Percentiles rank a stretch among this genome's conserved stretches.
phyloP scores from a whole-genome alignment of 2,113 vertebrate genomes.

The Scalopus aquaticus region DNA sequence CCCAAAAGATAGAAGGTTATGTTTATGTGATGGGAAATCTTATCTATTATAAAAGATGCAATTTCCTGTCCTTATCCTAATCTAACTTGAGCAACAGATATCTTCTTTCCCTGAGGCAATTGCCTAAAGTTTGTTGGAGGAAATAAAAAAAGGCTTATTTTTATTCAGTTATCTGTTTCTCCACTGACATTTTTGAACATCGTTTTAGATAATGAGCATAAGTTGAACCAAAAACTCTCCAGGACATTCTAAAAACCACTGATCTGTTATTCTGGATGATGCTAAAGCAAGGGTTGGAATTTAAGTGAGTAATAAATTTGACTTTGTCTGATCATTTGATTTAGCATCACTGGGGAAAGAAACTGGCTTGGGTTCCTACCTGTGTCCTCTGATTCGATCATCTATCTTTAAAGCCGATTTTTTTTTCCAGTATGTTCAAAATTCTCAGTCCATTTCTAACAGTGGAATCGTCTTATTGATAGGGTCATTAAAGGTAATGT shows the following conservation, averaged over 20 bases:
- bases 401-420: neutral
- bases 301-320: neutral
- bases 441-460: neutral
- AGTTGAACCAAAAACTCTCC: constrained; percentile 12
- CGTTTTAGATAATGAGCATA: neutral
- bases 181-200: constrained; percentile 49
- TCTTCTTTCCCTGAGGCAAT: constrained; percentile 39
- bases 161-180: constrained; percentile 64
- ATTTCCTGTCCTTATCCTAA: constrained; percentile 79
- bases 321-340: constrained; percentile 3
- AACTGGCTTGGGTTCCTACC: neutral
- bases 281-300: neutral
- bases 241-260: constrained; percentile 34
- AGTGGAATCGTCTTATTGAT: neutral
- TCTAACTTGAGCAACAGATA: constrained; percentile 68
- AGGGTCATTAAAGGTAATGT: neutral
- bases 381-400: neutral
- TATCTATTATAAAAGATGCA: constrained; percentile 81
- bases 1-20: constrained; percentile 78
- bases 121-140: neutral
- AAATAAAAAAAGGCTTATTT: constrained; percentile 40
- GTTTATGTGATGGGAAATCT: constrained; percentile 80
- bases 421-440: neutral
- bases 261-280: neutral
- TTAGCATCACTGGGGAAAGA: neutral